Percentiles rank a stretch among this genome's conserved stretches.
These are phyloP conservation scores for Gymnothorax reevesii DNA, from an alignment of 2,797 vertebrate species.

Conservation along the genomic window DNA sequence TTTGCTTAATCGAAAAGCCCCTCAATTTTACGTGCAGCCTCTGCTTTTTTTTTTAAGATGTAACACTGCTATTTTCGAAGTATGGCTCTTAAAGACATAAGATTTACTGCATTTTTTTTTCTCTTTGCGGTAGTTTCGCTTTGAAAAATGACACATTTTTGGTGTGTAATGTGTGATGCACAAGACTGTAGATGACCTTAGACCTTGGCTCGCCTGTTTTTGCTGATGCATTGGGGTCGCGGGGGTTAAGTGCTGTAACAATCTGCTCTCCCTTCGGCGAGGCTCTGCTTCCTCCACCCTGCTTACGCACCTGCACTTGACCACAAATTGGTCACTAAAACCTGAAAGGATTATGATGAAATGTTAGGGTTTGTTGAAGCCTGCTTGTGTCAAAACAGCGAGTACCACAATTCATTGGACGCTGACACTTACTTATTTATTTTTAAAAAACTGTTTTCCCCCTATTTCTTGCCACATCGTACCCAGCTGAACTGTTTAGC, in stretches of 20 bases:
- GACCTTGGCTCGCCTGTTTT: too few relatives aligned
- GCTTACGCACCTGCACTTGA: neutral
- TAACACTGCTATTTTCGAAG: too few relatives aligned
- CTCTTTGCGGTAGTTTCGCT: neutral
- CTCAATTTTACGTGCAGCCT: neutral
- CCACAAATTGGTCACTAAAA: neutral
- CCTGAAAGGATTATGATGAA: neutral
- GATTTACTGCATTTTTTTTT: neutral
- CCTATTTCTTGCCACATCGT: too few relatives aligned
- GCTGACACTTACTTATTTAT: too few relatives aligned
- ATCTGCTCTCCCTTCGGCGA: neutral
- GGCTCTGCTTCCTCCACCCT: neutral
- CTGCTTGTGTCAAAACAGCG: too few relatives aligned
- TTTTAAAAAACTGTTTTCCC: too few relatives aligned
- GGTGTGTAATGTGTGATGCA: neutral
- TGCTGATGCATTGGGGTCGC: neutral
- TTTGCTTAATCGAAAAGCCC: neutral
- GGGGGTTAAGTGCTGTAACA: neutral
- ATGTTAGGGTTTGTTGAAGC: too few relatives aligned
- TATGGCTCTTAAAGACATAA: too few relatives aligned
- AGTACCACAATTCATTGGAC: too few relatives aligned
- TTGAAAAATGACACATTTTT: neutral
- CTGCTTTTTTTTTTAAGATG: neutral
- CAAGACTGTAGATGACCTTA: too few relatives aligned
- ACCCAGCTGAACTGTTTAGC: too few relatives aligned